Percentiles rank a stretch among this genome's conserved stretches.
Evolutionary conservation across 2,113 vertebrate species (phyloP).

Genomic region (Alligator sinensis): DNA sequence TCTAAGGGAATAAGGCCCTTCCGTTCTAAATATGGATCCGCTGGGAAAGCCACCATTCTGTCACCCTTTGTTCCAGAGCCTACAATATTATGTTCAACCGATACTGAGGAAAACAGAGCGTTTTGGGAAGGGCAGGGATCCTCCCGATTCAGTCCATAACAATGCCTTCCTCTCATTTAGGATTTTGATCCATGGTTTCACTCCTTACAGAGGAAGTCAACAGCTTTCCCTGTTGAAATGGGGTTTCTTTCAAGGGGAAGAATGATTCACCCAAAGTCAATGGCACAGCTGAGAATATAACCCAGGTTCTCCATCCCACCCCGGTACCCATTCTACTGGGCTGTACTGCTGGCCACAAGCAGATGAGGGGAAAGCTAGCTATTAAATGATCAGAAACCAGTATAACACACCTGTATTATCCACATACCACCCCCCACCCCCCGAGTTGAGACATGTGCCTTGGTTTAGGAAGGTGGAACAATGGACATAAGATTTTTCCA

Average conservation of each 20-base stretch:
- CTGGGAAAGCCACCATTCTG: constrained; percentile 28
- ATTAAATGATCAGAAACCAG: no score
- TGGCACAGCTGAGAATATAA: background rate
- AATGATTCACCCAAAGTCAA: background rate
- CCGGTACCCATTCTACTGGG: background rate
- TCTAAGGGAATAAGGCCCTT: constrained; percentile 56
- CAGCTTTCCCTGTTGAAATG: background rate
- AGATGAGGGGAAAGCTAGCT: no score
- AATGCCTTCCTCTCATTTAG: background rate
- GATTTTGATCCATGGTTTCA: background rate
- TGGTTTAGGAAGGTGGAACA: no score
- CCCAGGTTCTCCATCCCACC: background rate
- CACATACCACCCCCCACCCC: no score
- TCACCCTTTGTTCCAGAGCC: rapidly evolving
- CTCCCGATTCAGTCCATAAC: background rate
- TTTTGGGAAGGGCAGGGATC: background rate
- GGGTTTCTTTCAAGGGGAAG: background rate
- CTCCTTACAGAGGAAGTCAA: background rate
- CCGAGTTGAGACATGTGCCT: no score
- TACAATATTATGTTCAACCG: background rate
- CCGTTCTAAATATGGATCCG: background rate
- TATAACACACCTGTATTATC: no score
- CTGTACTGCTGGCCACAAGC: background rate
- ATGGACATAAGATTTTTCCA: no score
- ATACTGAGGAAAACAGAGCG: background rate